Conservation (phyloP, 2,888 invertebrate genomes). For the Tipula helvola region DNA sequence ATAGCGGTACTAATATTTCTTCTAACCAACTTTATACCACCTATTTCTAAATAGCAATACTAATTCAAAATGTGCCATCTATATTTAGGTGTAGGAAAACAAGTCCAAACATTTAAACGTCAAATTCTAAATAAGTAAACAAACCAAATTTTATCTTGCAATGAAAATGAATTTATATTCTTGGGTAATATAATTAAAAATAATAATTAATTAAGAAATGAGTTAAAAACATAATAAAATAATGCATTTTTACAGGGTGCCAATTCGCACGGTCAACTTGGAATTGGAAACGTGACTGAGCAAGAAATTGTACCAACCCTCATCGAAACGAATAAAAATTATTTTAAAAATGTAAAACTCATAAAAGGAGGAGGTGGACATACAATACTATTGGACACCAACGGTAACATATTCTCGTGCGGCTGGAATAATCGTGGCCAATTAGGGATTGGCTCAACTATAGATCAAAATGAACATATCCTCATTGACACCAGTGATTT, state of each 20-base stretch:
- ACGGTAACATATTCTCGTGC: conserved; percentile 59
- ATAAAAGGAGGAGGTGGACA: conserved; percentile 70
- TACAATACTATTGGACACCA: conserved; percentile 50
- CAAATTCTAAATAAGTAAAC: neutral
- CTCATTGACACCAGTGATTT: conserved; percentile 36
- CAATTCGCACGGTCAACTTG: conserved; percentile 72
- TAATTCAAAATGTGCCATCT: neutral
- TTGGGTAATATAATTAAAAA: conserved; percentile 28
- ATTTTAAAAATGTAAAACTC: conserved; percentile 42
- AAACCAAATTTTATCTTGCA: neutral
- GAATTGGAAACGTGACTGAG: conserved; percentile 53
- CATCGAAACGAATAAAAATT: conserved; percentile 24
- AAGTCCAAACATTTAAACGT: neutral
- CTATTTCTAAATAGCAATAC: too few species aligned
- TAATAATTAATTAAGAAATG: neutral
- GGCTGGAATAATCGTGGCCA: conserved; percentile 71
- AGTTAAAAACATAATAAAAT: conserved; percentile 16
- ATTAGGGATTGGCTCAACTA: conserved; percentile 38
- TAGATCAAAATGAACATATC: conserved; percentile 21
- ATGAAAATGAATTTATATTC: conserved; percentile 30
- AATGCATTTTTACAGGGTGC: conserved; percentile 49
- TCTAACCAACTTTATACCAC: too few species aligned
- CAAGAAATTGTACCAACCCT: conserved; percentile 47
- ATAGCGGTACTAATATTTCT: neutral
- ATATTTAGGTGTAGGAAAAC: neutral